Evolutionary conservation across 2,113 vertebrate species (phyloP).

Genomic region (Todiramphus saurophagus): DNA sequence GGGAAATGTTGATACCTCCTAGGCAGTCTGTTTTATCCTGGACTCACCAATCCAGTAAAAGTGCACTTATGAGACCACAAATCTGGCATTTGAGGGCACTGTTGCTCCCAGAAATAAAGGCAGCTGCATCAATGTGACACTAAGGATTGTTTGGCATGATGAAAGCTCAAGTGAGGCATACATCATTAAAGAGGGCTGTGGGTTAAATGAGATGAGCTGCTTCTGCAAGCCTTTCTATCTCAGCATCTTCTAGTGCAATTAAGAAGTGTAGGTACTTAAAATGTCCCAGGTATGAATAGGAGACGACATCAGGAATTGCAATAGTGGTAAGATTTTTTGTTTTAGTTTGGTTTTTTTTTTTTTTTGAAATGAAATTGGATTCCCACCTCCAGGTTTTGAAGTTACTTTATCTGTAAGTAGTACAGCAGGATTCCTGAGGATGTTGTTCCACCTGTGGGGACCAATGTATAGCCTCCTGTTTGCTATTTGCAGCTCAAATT

Average conservation of each 20-base stretch:
- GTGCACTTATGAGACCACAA: background rate
- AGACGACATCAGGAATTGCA: background rate
- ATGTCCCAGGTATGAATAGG: background rate
- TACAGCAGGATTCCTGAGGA: background rate
- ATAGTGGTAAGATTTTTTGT: background rate
- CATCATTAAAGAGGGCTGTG: background rate
- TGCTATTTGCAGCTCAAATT: background rate
- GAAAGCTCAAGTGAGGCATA: background rate
- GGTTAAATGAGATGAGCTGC: background rate
- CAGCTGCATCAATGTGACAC: background rate
- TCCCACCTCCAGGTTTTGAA: background rate
- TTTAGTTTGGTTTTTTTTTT: background rate
- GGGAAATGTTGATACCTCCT: background rate
- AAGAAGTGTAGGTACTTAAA: background rate
- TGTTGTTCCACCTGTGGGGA: background rate
- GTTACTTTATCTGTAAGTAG: background rate
- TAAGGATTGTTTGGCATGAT: background rate
- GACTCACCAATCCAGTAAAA: background rate
- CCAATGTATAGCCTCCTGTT: background rate
- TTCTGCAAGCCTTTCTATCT: background rate
- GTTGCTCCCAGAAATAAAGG: background rate
- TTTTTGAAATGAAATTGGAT: background rate
- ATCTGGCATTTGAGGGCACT: conserved; percentile 18
- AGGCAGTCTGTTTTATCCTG: background rate
- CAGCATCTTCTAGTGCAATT: background rate